Conservation (phyloP, 2,113 vertebrate species). For the Triplophysa rosa region DNA sequence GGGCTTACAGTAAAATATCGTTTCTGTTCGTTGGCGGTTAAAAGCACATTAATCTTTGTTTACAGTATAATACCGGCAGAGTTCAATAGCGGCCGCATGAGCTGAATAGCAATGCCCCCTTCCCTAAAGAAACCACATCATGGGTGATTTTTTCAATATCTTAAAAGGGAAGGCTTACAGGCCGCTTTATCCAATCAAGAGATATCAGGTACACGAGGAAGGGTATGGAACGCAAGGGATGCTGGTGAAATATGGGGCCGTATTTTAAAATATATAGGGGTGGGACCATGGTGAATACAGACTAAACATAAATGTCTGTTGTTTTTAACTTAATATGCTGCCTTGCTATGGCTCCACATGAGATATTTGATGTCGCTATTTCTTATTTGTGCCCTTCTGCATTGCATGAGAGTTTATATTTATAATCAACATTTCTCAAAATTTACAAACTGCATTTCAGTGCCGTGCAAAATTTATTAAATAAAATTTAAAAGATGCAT, state of each 20-base stretch:
- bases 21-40: slow-evolving; percentile 56
- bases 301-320: slow-evolving; percentile 4
- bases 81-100: slow-evolving; percentile 56
- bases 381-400: too few species aligned
- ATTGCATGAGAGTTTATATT: too few species aligned
- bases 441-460: too few species aligned
- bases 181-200: slow-evolving; percentile 59
- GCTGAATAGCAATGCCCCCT: slow-evolving; percentile 44
- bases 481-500: too few species aligned
- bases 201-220: slow-evolving; percentile 47
- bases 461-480: too few species aligned
- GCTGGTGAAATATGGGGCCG: slow-evolving; percentile 65
- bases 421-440: too few species aligned
- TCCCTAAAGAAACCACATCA: slow-evolving; percentile 37
- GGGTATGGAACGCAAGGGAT: slow-evolving; percentile 63
- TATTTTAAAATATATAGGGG: slow-evolving; percentile 62
- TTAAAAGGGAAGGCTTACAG: slow-evolving; percentile 67
- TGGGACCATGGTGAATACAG: slow-evolving; percentile 9
- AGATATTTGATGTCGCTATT: too few species aligned
- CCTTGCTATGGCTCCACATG: too few species aligned
- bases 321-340: not conserved
- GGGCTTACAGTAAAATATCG: slow-evolving; percentile 59
- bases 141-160: slow-evolving; percentile 71
- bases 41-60: slow-evolving; percentile 70
- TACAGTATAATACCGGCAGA: slow-evolving; percentile 60